These are phyloP conservation scores for Pecten maximus DNA, from an alignment of 2,888 invertebrate species.

Conservation along the genomic window DNA sequence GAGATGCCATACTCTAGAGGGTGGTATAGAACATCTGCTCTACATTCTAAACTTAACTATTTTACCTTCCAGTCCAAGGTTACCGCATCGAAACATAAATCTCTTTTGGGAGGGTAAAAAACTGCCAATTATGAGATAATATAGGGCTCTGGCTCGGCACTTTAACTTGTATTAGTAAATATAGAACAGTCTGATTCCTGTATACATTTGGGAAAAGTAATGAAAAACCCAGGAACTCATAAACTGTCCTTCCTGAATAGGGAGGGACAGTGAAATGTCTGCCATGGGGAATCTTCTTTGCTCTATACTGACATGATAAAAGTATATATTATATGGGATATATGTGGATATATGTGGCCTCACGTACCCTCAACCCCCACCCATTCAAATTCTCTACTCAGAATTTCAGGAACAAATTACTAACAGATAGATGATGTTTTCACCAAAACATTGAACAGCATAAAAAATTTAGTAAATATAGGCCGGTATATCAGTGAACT, in stretches of 20 bases:
- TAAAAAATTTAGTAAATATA: no score
- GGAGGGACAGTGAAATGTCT: background rate
- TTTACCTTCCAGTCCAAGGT: background rate
- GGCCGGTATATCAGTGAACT: background rate
- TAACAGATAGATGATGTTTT: background rate
- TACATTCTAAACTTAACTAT: background rate
- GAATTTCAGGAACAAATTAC: background rate
- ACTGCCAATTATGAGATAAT: constrained; percentile 33
- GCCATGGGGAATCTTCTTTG: background rate
- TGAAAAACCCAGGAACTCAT: background rate
- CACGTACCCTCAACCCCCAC: background rate
- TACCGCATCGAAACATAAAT: background rate
- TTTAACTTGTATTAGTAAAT: background rate
- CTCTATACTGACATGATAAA: background rate
- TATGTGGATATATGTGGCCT: background rate
- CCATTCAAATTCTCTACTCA: no score
- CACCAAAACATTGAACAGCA: background rate
- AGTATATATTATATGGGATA: background rate
- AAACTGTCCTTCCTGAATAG: background rate
- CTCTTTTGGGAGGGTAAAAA: constrained; percentile 3
- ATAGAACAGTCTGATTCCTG: background rate
- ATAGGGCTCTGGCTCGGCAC: background rate
- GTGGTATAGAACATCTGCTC: background rate
- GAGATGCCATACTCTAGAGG: background rate
- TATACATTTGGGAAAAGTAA: background rate